Evolutionary conservation across 2,888 invertebrate genomes (phyloP), one percentile per base, ranked within the genome.

Genomic region (Penaeus monodon): DNA sequence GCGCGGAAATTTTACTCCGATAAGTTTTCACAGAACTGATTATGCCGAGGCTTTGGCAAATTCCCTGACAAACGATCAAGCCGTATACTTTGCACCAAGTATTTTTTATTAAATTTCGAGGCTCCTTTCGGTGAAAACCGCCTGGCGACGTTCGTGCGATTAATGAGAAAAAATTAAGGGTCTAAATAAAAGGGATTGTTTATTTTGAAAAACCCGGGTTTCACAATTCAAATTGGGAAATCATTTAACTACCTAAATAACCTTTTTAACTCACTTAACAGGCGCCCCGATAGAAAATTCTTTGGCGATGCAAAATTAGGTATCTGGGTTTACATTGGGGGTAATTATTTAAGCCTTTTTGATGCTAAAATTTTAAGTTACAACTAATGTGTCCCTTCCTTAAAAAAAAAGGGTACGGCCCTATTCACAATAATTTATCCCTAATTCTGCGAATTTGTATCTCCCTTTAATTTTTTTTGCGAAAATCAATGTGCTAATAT

Each of bases 21-120:
- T 63, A 73, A 74, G 14, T 82, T 49, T 73, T 82, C 8, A 73
- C 82, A 12, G 82, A 82, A 44, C 4, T 82, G 82, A 82, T 49
- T 82, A 33, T 73, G 63, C 27, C 33, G 49, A n/a, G 82, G 73
- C 3, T 82, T 63, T 82, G 63, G 33, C 82, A 82, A 29, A 82
- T 82, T 12, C 74, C 73, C 8, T 76, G 22, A 33, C 20, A 12
- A 44, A 29, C 63, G 33, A 14, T 84, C 83, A 84, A 84, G 29
- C 22, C 64, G 22, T 76, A 22, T 33, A 84, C 8, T 84, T 84
- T 84, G 65, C 77, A 64, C 76, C 6, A 63, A 38, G 10, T 10
- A 64, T 14, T 77, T 77, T 33, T 38, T 84, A 7, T 65, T 84
- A 77, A 84, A n/a, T 84, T 84, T 65, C 77, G 10, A 66, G 49